A percentile compares a stretch with the other conserved stretches of the same genome.
Evolutionary conservation across 2,797 vertebrate genomes (phyloP).

Genomic region (Tadarida brasiliensis): DNA sequence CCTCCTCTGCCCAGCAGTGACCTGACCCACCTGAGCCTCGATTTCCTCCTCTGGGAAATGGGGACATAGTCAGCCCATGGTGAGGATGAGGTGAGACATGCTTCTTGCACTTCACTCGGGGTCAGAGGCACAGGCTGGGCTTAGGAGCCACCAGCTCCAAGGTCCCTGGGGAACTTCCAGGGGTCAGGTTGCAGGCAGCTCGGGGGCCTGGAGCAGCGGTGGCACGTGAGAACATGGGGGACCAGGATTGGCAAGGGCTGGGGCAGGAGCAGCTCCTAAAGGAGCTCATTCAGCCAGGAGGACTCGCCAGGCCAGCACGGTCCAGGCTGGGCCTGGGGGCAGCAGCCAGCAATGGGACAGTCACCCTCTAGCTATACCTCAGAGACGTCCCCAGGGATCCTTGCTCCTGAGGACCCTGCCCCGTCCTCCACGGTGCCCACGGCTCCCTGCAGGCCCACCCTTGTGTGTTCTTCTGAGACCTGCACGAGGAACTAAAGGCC

Average conservation of each 20-base stretch:
- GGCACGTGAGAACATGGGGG: background rate
- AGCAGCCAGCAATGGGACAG: background rate
- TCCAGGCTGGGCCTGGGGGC: background rate
- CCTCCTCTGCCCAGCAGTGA: background rate
- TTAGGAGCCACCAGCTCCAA: background rate
- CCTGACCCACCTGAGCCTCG: background rate
- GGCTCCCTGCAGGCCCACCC: background rate
- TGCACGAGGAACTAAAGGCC: background rate
- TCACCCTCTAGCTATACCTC: background rate
- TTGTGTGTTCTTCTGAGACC: background rate
- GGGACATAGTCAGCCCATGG: background rate
- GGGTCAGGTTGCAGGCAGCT: background rate
- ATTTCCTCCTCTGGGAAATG: background rate
- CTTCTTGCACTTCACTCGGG: background rate
- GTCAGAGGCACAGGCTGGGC: background rate
- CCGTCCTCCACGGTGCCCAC: too few species aligned
- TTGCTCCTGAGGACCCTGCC: background rate
- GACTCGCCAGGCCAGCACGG: background rate
- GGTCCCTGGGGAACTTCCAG: background rate
- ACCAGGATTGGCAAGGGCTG: fast-evolving
- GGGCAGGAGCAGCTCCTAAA: background rate
- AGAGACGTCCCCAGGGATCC: background rate
- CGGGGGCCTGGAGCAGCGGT: background rate
- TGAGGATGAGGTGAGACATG: background rate
- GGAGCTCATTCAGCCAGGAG: background rate